Conservation (phyloP, 1,140 invertebrate genomes). For the honey bee (Apis mellifera) region DNA sequence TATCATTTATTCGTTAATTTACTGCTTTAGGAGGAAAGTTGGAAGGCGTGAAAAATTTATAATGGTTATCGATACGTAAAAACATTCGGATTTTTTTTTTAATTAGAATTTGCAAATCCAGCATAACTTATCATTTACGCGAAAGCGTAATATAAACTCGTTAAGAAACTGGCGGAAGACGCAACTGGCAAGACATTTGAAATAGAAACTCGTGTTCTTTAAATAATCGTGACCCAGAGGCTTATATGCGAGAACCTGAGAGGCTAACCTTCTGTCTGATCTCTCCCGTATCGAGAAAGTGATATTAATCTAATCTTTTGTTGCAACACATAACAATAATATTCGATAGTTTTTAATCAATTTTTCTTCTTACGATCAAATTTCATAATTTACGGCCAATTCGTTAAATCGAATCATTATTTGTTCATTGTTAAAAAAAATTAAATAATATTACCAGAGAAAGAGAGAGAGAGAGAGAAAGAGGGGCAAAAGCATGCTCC, state of each 20-base stretch:
- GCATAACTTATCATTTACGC: slow-evolving; percentile 30
- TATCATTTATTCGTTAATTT: background rate
- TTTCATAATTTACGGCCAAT: background rate
- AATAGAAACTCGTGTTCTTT: slow-evolving; percentile 79
- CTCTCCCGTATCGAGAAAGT: slow-evolving; percentile 47
- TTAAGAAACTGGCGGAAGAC: slow-evolving; percentile 75
- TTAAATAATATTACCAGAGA: background rate
- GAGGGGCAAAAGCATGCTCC: background rate
- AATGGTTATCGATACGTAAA: no score
- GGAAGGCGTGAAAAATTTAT: no score
- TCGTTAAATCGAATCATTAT: background rate
- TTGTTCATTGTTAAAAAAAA: no score
- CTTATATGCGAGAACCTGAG: slow-evolving; percentile 63
- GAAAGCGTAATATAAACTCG: slow-evolving; percentile 57
- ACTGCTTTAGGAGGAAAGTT: background rate
- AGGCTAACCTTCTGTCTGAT: slow-evolving; percentile 43
- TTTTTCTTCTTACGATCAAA: background rate
- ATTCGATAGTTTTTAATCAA: background rate
- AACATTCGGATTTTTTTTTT: background rate
- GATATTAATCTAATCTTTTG: slow-evolving; percentile 28
- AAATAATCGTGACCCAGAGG: slow-evolving; percentile 81
- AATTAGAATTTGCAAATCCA: background rate
- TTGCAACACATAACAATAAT: no score
- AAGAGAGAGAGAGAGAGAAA: no score
- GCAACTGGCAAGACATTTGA: slow-evolving; percentile 78